phyloP scores from a whole-genome alignment of 2,113 vertebrate genomes.

The Hippocampus abdominalis region DNA sequence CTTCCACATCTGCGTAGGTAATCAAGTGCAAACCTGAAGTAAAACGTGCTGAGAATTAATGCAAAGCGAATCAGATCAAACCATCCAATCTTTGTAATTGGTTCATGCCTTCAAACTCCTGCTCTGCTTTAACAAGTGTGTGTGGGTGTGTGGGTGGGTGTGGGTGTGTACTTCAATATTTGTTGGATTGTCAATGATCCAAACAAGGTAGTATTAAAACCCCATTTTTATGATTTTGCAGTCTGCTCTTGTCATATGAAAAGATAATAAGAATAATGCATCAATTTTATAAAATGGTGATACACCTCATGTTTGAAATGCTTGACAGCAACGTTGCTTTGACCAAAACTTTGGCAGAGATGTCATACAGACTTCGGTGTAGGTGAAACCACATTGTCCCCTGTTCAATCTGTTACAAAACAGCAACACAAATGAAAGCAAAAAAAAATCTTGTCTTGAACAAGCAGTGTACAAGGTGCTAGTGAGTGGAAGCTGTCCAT shows the following conservation, averaged over 20 bases:
- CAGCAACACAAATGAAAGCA: not conserved
- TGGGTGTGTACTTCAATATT: not conserved
- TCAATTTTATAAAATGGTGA: too few relatives aligned
- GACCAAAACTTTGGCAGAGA: not conserved
- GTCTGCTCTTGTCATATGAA: not conserved
- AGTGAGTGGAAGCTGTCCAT: too few relatives aligned
- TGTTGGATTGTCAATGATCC: not conserved
- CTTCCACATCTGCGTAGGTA: too few relatives aligned
- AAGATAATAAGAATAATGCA: not conserved
- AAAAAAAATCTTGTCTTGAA: not conserved
- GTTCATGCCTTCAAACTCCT: too few relatives aligned
- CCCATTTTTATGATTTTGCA: not conserved
- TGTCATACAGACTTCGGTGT: not conserved
- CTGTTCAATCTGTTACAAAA: not conserved
- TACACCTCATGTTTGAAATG: too few relatives aligned
- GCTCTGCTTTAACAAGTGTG: too few relatives aligned
- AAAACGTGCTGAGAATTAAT: too few relatives aligned
- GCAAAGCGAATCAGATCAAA: too few relatives aligned
- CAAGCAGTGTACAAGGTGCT: not conserved
- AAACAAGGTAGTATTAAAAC: not conserved
- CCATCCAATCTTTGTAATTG: too few relatives aligned
- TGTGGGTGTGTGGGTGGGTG: too few relatives aligned
- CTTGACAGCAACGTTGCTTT: not conserved
- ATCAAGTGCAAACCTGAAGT: too few relatives aligned
- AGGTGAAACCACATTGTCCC: not conserved